phyloP scores from a whole-genome alignment of 1,140 invertebrate species.

The Leptinotarsa undecemlineata region DNA sequence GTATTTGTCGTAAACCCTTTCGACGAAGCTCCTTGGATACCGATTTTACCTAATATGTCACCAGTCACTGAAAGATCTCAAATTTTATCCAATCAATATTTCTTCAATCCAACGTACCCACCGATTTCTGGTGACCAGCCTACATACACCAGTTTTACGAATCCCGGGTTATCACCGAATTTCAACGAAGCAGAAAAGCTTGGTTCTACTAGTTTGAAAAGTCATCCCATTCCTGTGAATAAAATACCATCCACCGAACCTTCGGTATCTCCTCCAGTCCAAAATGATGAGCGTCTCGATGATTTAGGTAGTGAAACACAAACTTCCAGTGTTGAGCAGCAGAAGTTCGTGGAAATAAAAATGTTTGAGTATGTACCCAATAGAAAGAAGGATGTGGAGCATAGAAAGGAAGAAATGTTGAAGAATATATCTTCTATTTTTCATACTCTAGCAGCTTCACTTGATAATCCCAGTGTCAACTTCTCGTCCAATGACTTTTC shows the following conservation, averaged over 20 bases:
- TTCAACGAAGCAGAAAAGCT: conserved; percentile 59
- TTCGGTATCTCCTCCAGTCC: conserved; percentile 32
- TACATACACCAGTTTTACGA: conserved; percentile 69
- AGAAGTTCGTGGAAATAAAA: conserved; percentile 43
- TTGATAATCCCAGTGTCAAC: conserved; percentile 56
- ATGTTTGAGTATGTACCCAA: conserved; percentile 45
- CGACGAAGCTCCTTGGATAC: conserved; percentile 55
- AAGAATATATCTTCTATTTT: conserved; percentile 46
- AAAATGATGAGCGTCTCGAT: conserved; percentile 23
- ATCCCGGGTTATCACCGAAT: conserved; percentile 61
- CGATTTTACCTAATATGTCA: conserved; percentile 55
- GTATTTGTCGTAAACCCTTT: conserved; percentile 22
- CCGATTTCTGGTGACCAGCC: conserved; percentile 51
- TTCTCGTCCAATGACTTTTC: conserved; percentile 50
- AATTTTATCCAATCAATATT: conserved; percentile 2
- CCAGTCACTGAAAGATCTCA: conserved; percentile 47
- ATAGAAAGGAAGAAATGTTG: conserved; percentile 29
- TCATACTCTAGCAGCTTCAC: conserved; percentile 46
- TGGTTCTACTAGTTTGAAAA: conserved; percentile 59
- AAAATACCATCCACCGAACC: conserved; percentile 62
- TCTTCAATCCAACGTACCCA: conserved; percentile 21
- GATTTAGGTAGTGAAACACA: conserved; percentile 33
- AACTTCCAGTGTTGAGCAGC: conserved; percentile 23
- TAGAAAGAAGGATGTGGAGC: conserved; percentile 28
- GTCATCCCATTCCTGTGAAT: conserved; percentile 69